These are phyloP conservation scores for Serrognathus titanus DNA, from an alignment of 2,888 invertebrate genomes.

Conservation along the genomic window DNA sequence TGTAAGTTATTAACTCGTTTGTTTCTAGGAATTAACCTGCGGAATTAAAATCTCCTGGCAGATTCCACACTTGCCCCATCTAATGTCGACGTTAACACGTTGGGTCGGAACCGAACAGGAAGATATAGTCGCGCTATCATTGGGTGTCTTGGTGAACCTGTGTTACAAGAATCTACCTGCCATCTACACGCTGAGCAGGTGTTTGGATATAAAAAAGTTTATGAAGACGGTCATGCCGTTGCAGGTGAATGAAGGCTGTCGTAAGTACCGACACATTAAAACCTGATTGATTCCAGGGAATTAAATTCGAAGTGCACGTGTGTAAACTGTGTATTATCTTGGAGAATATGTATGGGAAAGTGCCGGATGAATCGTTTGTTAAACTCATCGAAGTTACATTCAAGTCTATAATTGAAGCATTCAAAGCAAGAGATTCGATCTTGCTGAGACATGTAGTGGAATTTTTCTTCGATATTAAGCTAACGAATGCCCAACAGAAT, in stretches of 20 bases:
- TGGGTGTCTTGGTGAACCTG: constrained; percentile 73
- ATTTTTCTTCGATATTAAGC: constrained; percentile 53
- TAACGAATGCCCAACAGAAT: constrained; percentile 36
- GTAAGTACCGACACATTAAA: neutral
- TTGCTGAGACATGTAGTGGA: constrained; percentile 53
- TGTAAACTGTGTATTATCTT: constrained; percentile 55
- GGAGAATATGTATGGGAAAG: constrained; percentile 51
- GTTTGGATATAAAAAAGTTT: constrained; percentile 67
- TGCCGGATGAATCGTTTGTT: constrained; percentile 50
- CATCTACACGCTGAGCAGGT: constrained; percentile 67
- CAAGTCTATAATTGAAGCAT: constrained; percentile 49
- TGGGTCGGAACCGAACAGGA: constrained; percentile 58
- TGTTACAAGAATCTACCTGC: constrained; percentile 77
- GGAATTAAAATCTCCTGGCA: constrained; percentile 79
- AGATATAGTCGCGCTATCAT: constrained; percentile 52
- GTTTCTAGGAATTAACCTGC: constrained; percentile 67
- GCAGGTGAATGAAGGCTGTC: constrained; percentile 48
- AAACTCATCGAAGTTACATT: constrained; percentile 53
- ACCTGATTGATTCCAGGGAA: constrained; percentile 32
- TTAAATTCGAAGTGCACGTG: constrained; percentile 52
- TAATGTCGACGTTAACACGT: constrained; percentile 65
- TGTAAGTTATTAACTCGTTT: neutral
- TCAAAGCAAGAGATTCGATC: constrained; percentile 48
- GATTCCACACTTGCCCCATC: constrained; percentile 66
- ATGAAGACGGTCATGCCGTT: constrained; percentile 60